Percentiles rank a stretch among this genome's conserved stretches.
Conservation (phyloP, 2,888 invertebrate species). For the Hipparchia semele region DNA sequence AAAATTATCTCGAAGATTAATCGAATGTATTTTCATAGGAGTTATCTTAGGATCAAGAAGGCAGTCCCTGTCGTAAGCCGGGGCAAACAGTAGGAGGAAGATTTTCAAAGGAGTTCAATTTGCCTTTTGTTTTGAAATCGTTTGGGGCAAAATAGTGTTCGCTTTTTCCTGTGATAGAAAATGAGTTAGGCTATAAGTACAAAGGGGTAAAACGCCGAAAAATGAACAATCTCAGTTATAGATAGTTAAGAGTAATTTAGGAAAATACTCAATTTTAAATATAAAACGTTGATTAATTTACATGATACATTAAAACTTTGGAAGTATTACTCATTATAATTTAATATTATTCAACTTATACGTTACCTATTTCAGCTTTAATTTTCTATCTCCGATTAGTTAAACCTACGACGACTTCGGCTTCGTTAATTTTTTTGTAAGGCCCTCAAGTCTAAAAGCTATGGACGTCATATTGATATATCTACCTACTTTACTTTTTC, state of each 20-base stretch:
- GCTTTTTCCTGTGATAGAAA: background rate
- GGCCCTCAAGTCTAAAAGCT: background rate
- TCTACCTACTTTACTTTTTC: no score
- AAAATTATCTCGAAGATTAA: background rate
- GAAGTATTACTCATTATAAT: slow-evolving; percentile 7
- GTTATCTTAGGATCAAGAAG: no score
- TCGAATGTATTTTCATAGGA: no score
- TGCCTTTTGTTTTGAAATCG: background rate
- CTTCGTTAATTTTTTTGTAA: background rate
- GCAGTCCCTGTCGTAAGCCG: no score
- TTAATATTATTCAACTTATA: background rate
- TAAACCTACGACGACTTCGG: background rate
- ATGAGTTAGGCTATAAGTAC: background rate
- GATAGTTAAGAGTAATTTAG: background rate
- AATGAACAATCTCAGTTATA: background rate
- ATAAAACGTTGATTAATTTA: background rate
- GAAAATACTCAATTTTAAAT: background rate
- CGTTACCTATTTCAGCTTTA: background rate
- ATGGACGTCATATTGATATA: background rate
- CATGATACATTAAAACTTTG: background rate
- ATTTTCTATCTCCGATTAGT: background rate
- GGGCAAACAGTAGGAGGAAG: no score
- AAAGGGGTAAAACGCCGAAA: background rate
- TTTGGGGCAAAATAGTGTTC: background rate
- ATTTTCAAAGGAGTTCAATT: no score